phyloP scores from a whole-genome alignment of 2,888 invertebrate species.

The Belgica antarctica region DNA sequence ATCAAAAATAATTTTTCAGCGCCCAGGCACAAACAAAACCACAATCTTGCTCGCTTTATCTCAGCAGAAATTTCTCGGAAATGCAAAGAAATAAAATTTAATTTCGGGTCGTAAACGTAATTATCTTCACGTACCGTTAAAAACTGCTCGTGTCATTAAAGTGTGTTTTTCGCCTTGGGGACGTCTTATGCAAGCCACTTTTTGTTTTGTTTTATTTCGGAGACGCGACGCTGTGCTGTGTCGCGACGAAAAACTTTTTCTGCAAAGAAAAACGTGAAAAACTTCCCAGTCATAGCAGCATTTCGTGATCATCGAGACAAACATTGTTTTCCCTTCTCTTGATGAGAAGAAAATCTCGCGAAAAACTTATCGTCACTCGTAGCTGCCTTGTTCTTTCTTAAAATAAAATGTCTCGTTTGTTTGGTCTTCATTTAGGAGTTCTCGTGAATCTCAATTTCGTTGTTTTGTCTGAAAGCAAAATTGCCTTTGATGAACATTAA shows the following conservation, averaged over 20 bases:
- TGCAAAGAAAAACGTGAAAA: no score
- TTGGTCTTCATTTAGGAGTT: not conserved
- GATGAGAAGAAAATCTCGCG: not conserved
- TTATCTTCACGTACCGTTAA: conserved; percentile 21
- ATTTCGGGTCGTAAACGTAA: conserved; percentile 4
- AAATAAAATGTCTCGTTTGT: not conserved
- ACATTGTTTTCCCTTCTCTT: not conserved
- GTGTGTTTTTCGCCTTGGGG: not conserved
- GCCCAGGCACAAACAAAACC: not conserved
- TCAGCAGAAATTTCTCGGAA: conserved; percentile 5
- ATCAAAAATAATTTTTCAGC: no score
- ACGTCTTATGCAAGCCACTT: not conserved
- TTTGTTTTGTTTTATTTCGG: not conserved
- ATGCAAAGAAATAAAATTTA: conserved; percentile 2
- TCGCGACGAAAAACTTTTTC: conserved; percentile 15
- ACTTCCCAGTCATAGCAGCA: not conserved
- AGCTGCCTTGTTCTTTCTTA: not conserved
- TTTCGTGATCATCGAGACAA: not conserved
- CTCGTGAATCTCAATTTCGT: not conserved
- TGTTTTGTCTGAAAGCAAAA: conserved; percentile 6
- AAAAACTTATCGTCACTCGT: no score
- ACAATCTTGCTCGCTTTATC: not conserved
- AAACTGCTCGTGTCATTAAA: conserved; percentile 11
- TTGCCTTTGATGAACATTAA: conserved; percentile 10
- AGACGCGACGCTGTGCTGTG: no score